Base-by-base conservation (phyloP, 1,140 invertebrate genomes). In the Bombus turneri region DNA sequence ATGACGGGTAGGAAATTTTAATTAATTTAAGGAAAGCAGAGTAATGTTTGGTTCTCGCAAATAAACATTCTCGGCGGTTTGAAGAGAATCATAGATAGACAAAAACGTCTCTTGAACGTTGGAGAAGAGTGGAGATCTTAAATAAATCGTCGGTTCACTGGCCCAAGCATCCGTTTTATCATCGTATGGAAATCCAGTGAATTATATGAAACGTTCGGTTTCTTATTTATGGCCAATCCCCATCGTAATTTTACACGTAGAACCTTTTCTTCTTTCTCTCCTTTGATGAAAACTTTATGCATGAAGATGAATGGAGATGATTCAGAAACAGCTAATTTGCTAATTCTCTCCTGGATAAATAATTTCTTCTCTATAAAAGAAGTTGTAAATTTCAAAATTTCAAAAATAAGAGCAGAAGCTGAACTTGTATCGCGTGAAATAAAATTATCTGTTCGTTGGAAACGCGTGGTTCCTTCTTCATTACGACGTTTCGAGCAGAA, bases 151-250 rank as follows among this genome's bases (percentile, higher is more conserved):
- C 88, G 47, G 18, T 22, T 53, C 18, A 22, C 18, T 85, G 80
- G 41, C 59, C 81, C 80, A 88, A 93, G 92, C 93, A 93, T 94
- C 91, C 94, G 91, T 94, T 94, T 94, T 94, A 94, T 94, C 93
- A 94, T 94, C 94, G 92, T 93, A 94, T 94, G 94, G 94, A 94
- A 94, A 94, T 94, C 91, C 93, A 94, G 92, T 93, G 94, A 93
- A 90, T 94, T 94, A 93, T 94, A 93, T 91, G 91, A 80, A 87
- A 89, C 92, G 91, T 82, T 90, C 84, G 88, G 88, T 88, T 91
- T 93, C 93, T 93, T 94, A 94, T 94, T 94, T 94, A 94, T 93
- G 88, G 87, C 75, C 83, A 87, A 87, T 91, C 91, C 84, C 87
- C 87, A 86, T 91, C 91, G 92, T 92, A 93, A 92, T 93, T 92